Percentiles rank a stretch among this genome's conserved stretches.
These are phyloP conservation scores for Calameuta idolon DNA, from an alignment of 2,888 invertebrate genomes.

Conservation along the genomic window DNA sequence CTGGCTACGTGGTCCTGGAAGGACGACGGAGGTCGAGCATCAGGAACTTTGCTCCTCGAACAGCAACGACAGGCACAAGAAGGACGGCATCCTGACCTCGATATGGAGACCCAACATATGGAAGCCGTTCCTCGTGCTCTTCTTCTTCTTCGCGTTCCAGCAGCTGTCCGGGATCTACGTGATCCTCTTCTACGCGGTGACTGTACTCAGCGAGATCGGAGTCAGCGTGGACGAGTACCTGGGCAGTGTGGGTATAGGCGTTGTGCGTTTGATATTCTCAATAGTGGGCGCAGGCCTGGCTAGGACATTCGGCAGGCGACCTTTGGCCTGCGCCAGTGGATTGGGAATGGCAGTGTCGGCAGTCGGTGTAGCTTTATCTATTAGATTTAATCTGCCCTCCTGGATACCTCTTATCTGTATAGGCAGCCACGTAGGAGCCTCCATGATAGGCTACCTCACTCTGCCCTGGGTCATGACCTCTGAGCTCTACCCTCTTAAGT, in stretches of 20 bases:
- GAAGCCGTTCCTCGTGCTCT: conserved; percentile 76
- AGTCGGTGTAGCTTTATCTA: conserved; percentile 65
- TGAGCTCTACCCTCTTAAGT: conserved; percentile 77
- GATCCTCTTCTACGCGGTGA: conserved; percentile 79
- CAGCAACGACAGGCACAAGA: conserved; percentile 40
- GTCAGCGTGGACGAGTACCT: conserved; percentile 76
- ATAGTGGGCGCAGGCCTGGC: conserved; percentile 76
- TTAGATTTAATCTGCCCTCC: conserved; percentile 57
- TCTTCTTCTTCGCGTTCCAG: conserved; percentile 77
- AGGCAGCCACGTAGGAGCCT: conserved; percentile 77
- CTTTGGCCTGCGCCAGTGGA: conserved; percentile 75
- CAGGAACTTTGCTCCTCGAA: conserved; percentile 71
- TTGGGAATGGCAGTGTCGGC: conserved; percentile 75
- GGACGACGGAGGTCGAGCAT: conserved; percentile 74
- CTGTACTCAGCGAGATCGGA: conserved; percentile 77
- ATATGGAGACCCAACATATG: conserved; percentile 70
- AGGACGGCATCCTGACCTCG: conserved; percentile 41
- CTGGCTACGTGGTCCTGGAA: conserved; percentile 76
- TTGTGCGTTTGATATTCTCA: conserved; percentile 76
- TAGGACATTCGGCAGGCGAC: conserved; percentile 74
- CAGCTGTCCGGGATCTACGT: conserved; percentile 81
- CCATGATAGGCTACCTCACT: conserved; percentile 81
- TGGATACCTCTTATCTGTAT: conserved; percentile 73
- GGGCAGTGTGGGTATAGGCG: conserved; percentile 78
- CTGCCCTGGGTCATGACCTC: conserved; percentile 83